A percentile compares a stretch with the other conserved stretches of the same genome.
Evolutionary conservation across 2,888 invertebrate species (phyloP).

Genomic region (Hanleya hanleyi): DNA sequence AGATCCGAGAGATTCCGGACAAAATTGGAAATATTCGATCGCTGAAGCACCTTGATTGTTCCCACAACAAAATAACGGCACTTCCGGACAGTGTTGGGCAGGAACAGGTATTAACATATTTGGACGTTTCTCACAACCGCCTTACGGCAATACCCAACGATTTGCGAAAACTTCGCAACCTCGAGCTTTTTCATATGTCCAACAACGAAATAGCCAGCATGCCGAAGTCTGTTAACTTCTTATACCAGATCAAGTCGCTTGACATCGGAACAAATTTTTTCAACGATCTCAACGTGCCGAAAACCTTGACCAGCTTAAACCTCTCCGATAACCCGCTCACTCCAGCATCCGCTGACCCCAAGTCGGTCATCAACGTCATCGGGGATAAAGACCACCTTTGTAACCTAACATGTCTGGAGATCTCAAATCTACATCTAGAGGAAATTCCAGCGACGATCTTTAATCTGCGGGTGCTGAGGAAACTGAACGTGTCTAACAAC

Average conservation of each 20-base stretch:
- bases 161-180: slow-evolving; percentile 60
- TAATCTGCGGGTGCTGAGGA: slow-evolving; percentile 59
- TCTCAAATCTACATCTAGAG: slow-evolving; percentile 62
- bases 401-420: slow-evolving; percentile 58
- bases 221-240: slow-evolving; percentile 62
- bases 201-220: slow-evolving; percentile 64
- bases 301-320: slow-evolving; percentile 55
- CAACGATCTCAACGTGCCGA: slow-evolving; percentile 63
- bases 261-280: slow-evolving; percentile 65
- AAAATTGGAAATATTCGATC: slow-evolving; percentile 53
- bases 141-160: slow-evolving; percentile 60
- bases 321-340: slow-evolving; percentile 66
- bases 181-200: slow-evolving; percentile 61
- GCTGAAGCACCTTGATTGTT: slow-evolving; percentile 58
- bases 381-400: slow-evolving; percentile 65
- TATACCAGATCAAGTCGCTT: slow-evolving; percentile 61
- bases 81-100: slow-evolving; percentile 58
- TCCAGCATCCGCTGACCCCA: slow-evolving; percentile 50
- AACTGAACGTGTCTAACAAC: slow-evolving; percentile 67
- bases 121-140: slow-evolving; percentile 64
- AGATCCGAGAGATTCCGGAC: slow-evolving; percentile 51
- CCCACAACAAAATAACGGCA: slow-evolving; percentile 58
- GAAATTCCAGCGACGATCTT: slow-evolving; percentile 64
- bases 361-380: slow-evolving; percentile 60
- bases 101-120: slow-evolving; percentile 57